phyloP scores from a whole-genome alignment of 1,140 invertebrate genomes.

The Lepidurus couesii region DNA sequence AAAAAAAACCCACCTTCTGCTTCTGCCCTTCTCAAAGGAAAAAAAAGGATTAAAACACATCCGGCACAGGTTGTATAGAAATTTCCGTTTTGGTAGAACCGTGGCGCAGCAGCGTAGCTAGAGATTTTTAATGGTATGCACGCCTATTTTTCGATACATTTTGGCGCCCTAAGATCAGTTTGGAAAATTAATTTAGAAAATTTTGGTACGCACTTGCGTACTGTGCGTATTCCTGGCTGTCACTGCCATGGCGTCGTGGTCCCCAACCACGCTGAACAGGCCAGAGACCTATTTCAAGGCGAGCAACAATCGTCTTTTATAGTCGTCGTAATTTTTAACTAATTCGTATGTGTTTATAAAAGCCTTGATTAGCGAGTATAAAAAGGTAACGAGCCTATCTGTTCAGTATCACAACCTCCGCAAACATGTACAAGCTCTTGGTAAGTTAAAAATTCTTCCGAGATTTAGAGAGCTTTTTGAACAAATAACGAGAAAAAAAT shows the following conservation, averaged over 20 bases:
- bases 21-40: no score
- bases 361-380: background rate
- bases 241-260: background rate
- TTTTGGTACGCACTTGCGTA: no score
- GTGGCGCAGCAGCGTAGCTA: no score
- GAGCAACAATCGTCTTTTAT: background rate
- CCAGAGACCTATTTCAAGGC: background rate
- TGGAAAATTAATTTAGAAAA: no score
- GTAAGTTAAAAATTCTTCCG: background rate
- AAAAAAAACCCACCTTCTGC: no score
- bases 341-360: background rate
- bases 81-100: no score
- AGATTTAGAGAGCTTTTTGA: background rate
- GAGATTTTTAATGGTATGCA: no score
- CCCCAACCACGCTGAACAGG: background rate
- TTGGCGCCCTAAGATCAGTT: no score
- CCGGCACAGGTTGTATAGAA: no score
- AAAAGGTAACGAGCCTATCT: background rate
- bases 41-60: no score
- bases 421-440: background rate
- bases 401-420: background rate
- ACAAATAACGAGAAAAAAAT: background rate
- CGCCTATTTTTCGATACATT: no score
- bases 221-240: no score
- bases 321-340: background rate